Evolutionary conservation across 2,888 invertebrate species (phyloP).

Genomic region (Cataglyphis altisquamis): DNA sequence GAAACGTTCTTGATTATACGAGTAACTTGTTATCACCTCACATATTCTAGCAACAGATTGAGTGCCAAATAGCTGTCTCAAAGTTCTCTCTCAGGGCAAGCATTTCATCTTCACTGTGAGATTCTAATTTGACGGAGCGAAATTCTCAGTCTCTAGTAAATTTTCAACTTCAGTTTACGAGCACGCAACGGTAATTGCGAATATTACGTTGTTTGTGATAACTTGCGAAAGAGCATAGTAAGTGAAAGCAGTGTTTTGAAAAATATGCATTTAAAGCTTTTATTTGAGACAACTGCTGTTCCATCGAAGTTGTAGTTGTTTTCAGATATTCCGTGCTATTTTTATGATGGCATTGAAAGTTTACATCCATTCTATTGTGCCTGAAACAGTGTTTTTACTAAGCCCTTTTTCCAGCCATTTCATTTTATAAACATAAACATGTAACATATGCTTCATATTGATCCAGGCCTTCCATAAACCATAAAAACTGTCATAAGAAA

Average conservation of each 20-base stretch:
- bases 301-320: neutral
- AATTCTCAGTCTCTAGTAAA: neutral
- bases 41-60: conserved; percentile 6
- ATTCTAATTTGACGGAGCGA: neutral
- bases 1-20: conserved; percentile 35
- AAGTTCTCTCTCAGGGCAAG: neutral
- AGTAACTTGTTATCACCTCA: neutral
- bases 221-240: neutral
- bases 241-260: neutral
- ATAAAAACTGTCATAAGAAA: neutral
- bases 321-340: neutral
- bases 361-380: conserved; percentile 3
- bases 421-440: neutral
- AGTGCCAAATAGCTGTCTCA: conserved; percentile 8
- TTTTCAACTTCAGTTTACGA: neutral
- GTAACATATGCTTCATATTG: neutral
- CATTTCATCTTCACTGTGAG: neutral
- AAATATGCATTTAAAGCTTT: neutral
- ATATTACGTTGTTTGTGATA: neutral
- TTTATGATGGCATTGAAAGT: neutral
- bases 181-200: neutral
- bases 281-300: neutral
- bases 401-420: neutral
- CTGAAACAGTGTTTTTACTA: neutral
- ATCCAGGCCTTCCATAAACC: neutral